Conservation (phyloP, 1,140 invertebrate species). For the Camponotus floridanus region DNA sequence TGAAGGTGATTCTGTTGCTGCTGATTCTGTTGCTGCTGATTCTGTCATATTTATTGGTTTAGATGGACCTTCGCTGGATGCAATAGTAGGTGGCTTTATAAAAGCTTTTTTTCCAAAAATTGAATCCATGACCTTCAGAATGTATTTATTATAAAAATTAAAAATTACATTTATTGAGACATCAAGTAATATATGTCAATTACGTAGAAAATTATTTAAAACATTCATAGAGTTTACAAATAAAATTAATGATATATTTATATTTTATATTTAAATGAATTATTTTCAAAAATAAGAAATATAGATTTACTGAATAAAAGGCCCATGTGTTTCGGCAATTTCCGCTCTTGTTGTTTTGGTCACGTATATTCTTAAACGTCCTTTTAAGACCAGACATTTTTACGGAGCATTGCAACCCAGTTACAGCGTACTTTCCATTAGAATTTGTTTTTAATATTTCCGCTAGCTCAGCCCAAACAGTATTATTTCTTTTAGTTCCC, state of each 20-base stretch:
- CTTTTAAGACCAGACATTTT: conserved; percentile 2
- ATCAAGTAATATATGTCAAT: background rate
- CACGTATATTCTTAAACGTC: conserved; percentile 2
- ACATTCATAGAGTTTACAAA: background rate
- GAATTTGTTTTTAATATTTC: conserved; percentile 6
- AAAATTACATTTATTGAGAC: background rate
- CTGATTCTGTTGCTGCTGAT: background rate
- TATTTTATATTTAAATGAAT: background rate
- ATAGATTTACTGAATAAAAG: conserved; percentile 9
- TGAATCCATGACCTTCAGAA: background rate
- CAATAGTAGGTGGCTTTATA: background rate
- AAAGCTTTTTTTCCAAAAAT: conserved; percentile 10
- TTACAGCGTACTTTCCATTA: background rate
- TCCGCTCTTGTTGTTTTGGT: background rate
- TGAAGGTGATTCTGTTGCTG: conserved; percentile 3
- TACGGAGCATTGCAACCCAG: background rate
- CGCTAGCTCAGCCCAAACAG: background rate
- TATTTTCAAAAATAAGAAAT: conserved; percentile 5
- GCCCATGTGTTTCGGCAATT: background rate
- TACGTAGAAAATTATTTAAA: conserved; percentile 1
- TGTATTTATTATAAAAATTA: too few relatives aligned
- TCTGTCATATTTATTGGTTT: background rate
- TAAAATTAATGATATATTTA: conserved; percentile 7
- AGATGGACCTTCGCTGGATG: background rate
- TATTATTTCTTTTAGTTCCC: background rate